Evolutionary conservation across 2,888 invertebrate genomes (phyloP), one percentile per base, ranked within the genome.

Genomic region (Venustoraphidia nigricollis): DNA sequence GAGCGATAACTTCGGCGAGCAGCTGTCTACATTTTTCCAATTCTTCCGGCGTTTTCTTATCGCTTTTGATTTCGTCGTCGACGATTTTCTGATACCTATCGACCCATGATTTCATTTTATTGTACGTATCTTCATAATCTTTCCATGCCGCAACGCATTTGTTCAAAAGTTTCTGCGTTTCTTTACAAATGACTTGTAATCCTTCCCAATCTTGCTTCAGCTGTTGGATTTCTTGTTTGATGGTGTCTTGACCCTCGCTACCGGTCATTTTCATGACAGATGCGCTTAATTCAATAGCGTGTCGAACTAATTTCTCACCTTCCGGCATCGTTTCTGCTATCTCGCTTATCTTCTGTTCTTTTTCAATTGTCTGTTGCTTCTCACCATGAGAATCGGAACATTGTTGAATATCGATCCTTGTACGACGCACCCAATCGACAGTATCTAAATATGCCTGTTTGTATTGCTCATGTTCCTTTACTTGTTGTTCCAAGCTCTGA

Each of bases 341-440:
- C 55, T 81, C 77, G 46, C 76, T 76, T 34, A 91, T 76, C 58
- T 80, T 84, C 44, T 77, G 77, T 35, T 88, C 76, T 61, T 90
- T 88, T 56, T 83, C 79, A 49, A 82, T 72, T 0, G 86, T 81
- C 47, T 78, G 76, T 45, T 82, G 80, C 55, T 85, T 83, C 60
- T 93, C 92, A 3, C 92, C 92, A 60, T 91, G 91, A 1, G 88
- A 83, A 62, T 92, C 90, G 3, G 86, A 81, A 55, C 84, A 83
- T 56, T 87, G 83, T 59, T 91, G 90, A 34, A 90, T 77, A 54
- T 86, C 83, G n/a, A 85, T 73, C 59, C 85, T 79, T 11, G 81
- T 77, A 58, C 81, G 81, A 34, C 87, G 75, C 27, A 94, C 75
- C 88, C 89, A 92, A 56, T 94, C 92, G 49, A 83, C 79, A 49